Conservation (phyloP, 2,797 vertebrate species). For the Cirrhinus molitorella region DNA sequence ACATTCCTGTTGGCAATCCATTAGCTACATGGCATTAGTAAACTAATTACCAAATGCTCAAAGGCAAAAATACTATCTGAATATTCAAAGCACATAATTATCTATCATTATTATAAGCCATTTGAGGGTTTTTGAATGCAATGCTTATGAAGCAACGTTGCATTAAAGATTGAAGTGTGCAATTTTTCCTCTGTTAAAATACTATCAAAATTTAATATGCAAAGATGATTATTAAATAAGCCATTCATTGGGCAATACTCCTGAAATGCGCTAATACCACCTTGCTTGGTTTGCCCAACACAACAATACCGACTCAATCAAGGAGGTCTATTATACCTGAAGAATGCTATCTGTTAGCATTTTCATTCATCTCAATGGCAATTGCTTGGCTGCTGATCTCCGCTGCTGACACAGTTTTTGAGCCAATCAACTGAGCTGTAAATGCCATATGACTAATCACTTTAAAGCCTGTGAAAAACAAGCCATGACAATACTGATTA, state of each 20-base stretch:
- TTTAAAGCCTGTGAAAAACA: not conserved
- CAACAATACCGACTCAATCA: not conserved
- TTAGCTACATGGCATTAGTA: conserved; percentile 42
- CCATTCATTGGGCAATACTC: not conserved
- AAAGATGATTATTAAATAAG: not conserved
- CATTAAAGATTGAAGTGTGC: conserved; percentile 10
- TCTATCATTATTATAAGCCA: conserved; percentile 17
- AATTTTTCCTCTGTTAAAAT: conserved; percentile 2
- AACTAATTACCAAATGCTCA: conserved; percentile 42
- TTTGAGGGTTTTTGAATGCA: conserved; percentile 13
- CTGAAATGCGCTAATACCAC: not conserved
- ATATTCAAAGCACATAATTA: conserved; percentile 37
- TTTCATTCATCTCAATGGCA: not conserved
- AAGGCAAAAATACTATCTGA: conserved; percentile 31
- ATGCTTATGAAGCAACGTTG: conserved; percentile 7
- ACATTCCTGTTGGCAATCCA: conserved; percentile 37
- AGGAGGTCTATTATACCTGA: not conserved
- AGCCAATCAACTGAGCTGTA: not conserved
- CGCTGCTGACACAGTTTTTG: too few species aligned
- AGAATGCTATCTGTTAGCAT: not conserved
- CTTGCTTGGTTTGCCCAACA: not conserved
- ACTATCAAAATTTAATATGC: not conserved
- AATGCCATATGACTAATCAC: not conserved
- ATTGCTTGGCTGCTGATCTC: not conserved
- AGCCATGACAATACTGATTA: not conserved